These are phyloP conservation scores for Pongo pygmaeus DNA, from an alignment of 2,113 vertebrate genomes.

Conservation along the genomic window DNA sequence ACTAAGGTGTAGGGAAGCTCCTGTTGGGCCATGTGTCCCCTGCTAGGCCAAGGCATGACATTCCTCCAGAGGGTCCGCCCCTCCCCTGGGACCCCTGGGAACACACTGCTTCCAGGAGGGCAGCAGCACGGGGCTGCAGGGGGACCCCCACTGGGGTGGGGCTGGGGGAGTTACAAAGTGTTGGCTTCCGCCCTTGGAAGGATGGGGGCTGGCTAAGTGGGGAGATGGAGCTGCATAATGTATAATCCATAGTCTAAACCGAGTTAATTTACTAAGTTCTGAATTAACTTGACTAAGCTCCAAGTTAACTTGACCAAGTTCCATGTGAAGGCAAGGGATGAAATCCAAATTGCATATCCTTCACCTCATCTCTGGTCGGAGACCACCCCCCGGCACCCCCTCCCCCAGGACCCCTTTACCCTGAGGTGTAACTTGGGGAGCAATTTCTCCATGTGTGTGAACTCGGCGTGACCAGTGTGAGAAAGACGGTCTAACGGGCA, in stretches of 20 bases:
- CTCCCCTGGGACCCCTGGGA: neutral
- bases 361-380: neutral
- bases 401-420: neutral
- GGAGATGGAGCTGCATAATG: neutral
- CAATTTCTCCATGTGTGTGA: neutral
- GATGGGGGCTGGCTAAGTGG: fast-evolving
- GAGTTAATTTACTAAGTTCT: no score
- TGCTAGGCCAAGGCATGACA: neutral
- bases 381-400: no score
- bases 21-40: neutral
- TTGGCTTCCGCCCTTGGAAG: neutral
- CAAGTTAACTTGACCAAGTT: neutral
- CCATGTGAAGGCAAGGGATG: neutral
- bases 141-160: neutral
- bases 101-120: neutral
- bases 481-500: fast-evolving
- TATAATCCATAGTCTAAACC: neutral
- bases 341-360: fast-evolving
- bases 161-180: fast-evolving
- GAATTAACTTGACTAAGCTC: neutral
- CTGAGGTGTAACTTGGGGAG: neutral
- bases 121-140: neutral
- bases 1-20: neutral
- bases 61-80: neutral
- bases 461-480: fast-evolving